Base-by-base conservation (phyloP, 1,140 invertebrate species). In the Gryllus bimaculatus region DNA sequence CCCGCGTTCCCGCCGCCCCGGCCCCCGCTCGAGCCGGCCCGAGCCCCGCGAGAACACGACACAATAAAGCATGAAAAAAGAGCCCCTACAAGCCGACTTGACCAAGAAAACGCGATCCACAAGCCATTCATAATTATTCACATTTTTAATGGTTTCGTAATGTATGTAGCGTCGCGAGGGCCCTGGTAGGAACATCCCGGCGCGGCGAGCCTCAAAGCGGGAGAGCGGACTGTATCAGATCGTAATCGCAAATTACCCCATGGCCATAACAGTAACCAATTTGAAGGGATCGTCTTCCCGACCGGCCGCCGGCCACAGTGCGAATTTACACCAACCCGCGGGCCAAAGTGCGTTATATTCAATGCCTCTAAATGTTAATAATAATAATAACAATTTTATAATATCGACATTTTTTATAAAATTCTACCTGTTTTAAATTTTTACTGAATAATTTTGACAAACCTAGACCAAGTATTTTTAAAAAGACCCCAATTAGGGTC, bases 91-190 rank as follows among this genome's bases (percentile, higher is more conserved):
- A 66, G 54, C 10, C 54, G 54, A 66, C 54, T 66, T 66, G 54
- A 66, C 10, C 54, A 66, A 66, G 54, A 66, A 66, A 66, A 18
- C 54, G 54, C 54, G 54, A 66, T 66, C 10, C 54, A 66, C 54
- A 18, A 66, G 54, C 54, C 54, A 66, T 66, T 66, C 54, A 66
- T 66, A 66, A 66, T 66, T 66, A 66, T 66, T 66, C 54, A 66
- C 54, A 66, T 66, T 66, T 66, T 66, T 66, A 66, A 66, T 66
- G 54, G 54, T 66, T 66, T 66, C 54, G 54, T 66, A 66, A 66
- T 66, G 54, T 66, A 66, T 66, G 54, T 66, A 66, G 54, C 54
- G 54, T 66, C 54, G 54, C 54, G 54, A 66, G 54, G 10, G 54
- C 7, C 54, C 54, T 18, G 54, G 10, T 10, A 18, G 54, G 18